Percentiles rank a stretch among this genome's conserved stretches.
Conservation (phyloP, 2,113 vertebrate species). For the Ochotona curzoniae region DNA sequence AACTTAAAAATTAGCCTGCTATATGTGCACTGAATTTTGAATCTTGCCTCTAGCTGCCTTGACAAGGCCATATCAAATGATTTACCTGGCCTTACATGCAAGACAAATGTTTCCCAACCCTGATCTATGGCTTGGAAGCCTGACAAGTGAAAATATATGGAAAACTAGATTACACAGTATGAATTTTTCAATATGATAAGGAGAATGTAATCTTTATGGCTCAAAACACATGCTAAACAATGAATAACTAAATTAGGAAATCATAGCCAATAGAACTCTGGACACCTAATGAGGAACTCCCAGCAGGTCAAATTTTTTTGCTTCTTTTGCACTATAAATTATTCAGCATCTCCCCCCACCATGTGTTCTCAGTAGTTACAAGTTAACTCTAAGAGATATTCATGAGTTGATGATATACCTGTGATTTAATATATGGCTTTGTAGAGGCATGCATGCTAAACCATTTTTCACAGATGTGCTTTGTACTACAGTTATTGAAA, state of each 20-base stretch:
- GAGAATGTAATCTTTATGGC: neutral
- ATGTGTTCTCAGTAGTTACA: neutral
- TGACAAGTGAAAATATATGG: neutral
- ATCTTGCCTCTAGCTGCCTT: too few species aligned
- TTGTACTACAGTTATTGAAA: neutral
- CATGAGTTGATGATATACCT: neutral
- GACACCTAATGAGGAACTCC: conserved; percentile 31
- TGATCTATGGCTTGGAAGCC: neutral
- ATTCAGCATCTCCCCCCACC: neutral
- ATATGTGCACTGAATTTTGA: too few species aligned
- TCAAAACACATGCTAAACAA: conserved; percentile 44
- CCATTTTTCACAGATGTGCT: neutral
- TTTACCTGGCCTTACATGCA: too few species aligned
- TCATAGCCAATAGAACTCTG: neutral
- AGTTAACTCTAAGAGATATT: neutral
- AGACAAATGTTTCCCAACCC: too few species aligned
- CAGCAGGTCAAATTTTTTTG: conserved; percentile 21
- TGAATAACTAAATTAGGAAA: conserved; percentile 24
- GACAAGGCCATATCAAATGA: too few species aligned
- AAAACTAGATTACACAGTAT: neutral
- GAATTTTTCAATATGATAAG: neutral
- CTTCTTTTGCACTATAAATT: conserved; percentile 29
- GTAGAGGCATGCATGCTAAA: neutral
- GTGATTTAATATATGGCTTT: conserved; percentile 32
- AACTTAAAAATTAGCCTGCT: too few species aligned